phyloP scores from a whole-genome alignment of 2,888 invertebrate genomes.

The Hedya salicella region DNA sequence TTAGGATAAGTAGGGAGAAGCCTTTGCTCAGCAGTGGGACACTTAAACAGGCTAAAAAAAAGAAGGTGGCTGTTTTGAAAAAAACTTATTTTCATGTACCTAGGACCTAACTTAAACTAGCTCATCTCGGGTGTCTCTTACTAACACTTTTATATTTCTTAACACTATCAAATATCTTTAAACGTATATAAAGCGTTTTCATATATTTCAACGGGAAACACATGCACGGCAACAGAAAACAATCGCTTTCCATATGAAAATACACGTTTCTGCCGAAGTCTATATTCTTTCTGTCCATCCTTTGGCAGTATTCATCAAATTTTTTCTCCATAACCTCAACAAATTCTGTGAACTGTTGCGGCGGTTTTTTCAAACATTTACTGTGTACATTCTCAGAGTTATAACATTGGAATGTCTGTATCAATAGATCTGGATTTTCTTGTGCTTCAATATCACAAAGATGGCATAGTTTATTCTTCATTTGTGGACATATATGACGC shows the following conservation, averaged over 20 bases:
- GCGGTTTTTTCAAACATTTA: not conserved
- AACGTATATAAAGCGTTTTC: constrained; percentile 15
- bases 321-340: constrained; percentile 6
- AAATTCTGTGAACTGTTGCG: not conserved
- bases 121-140: no score
- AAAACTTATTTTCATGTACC: no score
- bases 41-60: no score
- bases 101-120: no score
- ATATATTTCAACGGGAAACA: constrained; percentile 26
- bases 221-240: constrained; percentile 4
- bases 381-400: not conserved
- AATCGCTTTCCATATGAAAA: not conserved
- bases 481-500: not conserved
- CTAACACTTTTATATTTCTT: constrained; percentile 10
- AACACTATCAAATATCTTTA: constrained; percentile 22
- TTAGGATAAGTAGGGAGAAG: no score
- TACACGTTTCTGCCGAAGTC: constrained; percentile 25
- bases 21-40: no score
- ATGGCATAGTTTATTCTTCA: constrained; percentile 1
- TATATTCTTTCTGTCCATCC: not conserved
- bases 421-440: not conserved
- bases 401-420: constrained; percentile 3
- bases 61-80: no score
- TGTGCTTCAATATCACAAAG: not conserved
- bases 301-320: not conserved